Evolutionary conservation across 2,113 vertebrate species (phyloP).

Genomic region (Stigmatopora nigra): DNA sequence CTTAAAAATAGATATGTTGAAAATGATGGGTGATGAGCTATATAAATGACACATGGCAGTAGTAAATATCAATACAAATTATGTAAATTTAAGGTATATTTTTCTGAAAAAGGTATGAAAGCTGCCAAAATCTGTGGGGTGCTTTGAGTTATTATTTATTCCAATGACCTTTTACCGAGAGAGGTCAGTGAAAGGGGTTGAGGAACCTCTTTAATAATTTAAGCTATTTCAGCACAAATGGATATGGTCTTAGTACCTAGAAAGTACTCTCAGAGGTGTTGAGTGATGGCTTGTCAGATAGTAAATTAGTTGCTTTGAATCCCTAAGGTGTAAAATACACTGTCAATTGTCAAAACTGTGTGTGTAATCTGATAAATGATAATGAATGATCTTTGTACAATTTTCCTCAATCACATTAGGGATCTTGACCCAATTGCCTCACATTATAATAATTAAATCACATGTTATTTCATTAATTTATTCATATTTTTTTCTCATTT

Average conservation of each 20-base stretch:
- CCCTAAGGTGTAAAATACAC: slow-evolving; percentile 23
- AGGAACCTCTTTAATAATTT: slow-evolving; percentile 54
- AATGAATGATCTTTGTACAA: slow-evolving; percentile 1
- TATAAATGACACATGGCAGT: slow-evolving; percentile 12
- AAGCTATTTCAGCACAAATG: slow-evolving; percentile 44
- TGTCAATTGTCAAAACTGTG: neutral
- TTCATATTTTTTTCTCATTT: slow-evolving; percentile 4
- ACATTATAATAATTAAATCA: neutral
- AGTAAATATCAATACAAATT: slow-evolving; percentile 5
- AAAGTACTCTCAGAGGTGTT: slow-evolving; percentile 45
- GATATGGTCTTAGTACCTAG: slow-evolving; percentile 32
- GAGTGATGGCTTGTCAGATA: slow-evolving; percentile 43
- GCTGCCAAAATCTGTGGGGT: neutral
- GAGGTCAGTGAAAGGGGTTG: slow-evolving; percentile 48
- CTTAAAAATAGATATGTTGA: too few relatives aligned
- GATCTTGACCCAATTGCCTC: neutral
- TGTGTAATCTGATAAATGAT: slow-evolving; percentile 4
- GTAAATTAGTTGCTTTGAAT: slow-evolving; percentile 36
- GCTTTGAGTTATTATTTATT: slow-evolving; percentile 18
- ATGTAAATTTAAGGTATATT: neutral
- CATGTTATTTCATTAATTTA: neutral
- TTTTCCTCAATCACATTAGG: slow-evolving; percentile 6
- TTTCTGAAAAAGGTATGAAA: slow-evolving; percentile 6
- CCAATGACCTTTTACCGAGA: slow-evolving; percentile 17
- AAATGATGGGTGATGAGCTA: slow-evolving; percentile 4